Conservation (phyloP, 2,113 vertebrate species). For the Morone saxatilis region DNA sequence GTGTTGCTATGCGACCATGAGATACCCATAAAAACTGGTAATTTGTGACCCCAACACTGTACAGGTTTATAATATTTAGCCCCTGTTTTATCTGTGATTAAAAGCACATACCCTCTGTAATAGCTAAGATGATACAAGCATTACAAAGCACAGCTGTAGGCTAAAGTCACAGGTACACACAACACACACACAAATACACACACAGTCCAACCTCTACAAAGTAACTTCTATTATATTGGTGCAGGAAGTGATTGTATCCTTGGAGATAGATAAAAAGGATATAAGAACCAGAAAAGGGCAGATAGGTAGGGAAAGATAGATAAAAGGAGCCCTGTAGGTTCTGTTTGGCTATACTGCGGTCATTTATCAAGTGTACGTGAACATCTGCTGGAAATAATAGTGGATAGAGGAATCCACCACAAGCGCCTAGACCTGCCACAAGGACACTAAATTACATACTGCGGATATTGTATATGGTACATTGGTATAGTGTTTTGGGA, state of each 20-base stretch:
- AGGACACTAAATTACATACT: slow-evolving; percentile 54
- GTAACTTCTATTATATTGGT: slow-evolving; percentile 18
- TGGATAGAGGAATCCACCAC: slow-evolving; percentile 44
- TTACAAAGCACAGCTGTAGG: neutral
- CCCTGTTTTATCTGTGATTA: slow-evolving; percentile 46
- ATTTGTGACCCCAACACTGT: slow-evolving; percentile 37
- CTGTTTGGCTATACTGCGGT: slow-evolving; percentile 53
- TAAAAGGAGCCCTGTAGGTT: slow-evolving; percentile 56
- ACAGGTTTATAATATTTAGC: slow-evolving; percentile 44
- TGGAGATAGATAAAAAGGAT: slow-evolving; percentile 64
- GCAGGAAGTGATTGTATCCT: slow-evolving; percentile 55
- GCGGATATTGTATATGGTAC: slow-evolving; percentile 21
- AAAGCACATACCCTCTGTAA: slow-evolving; percentile 24
- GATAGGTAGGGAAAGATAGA: slow-evolving; percentile 59
- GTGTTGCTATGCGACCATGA: slow-evolving; percentile 67
- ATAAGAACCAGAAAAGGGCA: slow-evolving; percentile 62
- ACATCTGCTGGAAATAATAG: slow-evolving; percentile 57
- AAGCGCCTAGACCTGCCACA: slow-evolving; percentile 50
- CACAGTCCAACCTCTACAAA: neutral
- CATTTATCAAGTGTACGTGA: slow-evolving; percentile 69
- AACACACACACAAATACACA: slow-evolving; percentile 6
- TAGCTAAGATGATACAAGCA: slow-evolving; percentile 11
- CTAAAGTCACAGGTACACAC: slow-evolving; percentile 3
- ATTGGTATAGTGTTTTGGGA: slow-evolving; percentile 3
- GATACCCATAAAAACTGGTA: slow-evolving; percentile 36